These are phyloP conservation scores for Propithecus coquereli DNA, from an alignment of 2,113 vertebrate genomes.

Conservation along the genomic window DNA sequence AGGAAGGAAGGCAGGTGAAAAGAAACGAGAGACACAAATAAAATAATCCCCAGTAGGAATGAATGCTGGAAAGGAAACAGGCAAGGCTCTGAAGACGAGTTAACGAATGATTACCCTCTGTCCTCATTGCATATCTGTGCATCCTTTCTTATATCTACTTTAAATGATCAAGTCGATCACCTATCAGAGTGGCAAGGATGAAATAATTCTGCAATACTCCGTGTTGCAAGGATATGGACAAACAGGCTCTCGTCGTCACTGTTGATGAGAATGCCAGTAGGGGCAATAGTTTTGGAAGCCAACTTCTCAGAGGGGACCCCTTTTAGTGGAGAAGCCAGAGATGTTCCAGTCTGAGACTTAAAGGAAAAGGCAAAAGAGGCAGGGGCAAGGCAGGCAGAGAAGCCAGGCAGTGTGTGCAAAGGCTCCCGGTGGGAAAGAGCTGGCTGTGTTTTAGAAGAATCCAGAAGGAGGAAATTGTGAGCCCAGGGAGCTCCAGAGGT, in stretches of 20 bases:
- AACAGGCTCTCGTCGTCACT: background rate
- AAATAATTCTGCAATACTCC: background rate
- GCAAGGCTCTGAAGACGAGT: background rate
- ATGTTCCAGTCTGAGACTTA: background rate
- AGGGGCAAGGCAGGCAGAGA: no score
- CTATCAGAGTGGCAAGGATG: background rate
- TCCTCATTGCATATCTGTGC: background rate
- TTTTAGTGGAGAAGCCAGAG: background rate
- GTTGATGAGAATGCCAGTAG: background rate
- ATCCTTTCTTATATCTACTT: background rate
- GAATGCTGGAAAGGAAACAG: background rate
- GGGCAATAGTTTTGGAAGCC: background rate
- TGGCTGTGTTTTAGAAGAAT: background rate
- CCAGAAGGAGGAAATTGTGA: background rate
- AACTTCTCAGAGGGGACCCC: background rate
- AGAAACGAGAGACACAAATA: background rate
- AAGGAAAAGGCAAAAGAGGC: background rate
- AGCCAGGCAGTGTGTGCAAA: background rate
- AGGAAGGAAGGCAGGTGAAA: background rate
- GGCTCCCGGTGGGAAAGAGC: background rate
- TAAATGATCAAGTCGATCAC: background rate
- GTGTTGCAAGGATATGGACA: background rate
- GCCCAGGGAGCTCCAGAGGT: background rate
- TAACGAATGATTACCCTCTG: background rate
- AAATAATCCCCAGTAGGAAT: background rate